Conservation (phyloP, 1,140 invertebrate genomes). For the Rhagoletis pomonella region DNA sequence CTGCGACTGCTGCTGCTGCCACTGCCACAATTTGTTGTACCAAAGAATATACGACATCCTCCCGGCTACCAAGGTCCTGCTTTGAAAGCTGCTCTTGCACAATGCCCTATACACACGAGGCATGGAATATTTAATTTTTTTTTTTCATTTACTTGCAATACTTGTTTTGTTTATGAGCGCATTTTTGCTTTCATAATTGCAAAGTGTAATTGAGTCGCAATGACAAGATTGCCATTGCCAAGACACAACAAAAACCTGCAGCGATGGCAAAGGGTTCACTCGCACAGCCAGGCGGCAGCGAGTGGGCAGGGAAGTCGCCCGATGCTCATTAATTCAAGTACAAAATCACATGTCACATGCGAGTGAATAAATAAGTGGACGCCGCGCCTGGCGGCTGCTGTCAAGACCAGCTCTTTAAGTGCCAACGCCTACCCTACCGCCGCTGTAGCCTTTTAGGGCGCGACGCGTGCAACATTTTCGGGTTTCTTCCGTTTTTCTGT, state of each 20-base stretch:
- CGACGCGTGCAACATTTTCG: not conserved
- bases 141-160: not conserved
- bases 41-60: no score
- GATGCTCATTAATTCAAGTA: conserved; percentile 57
- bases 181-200: conserved; percentile 47
- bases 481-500: conserved; percentile 1
- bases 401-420: conserved; percentile 42
- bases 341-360: conserved; percentile 55
- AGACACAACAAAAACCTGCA: conserved; percentile 2
- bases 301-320: not conserved
- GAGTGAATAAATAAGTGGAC: conserved; percentile 48
- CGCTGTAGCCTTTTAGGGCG: not conserved
- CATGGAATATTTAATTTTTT: not conserved
- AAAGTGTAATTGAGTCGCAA: conserved; percentile 51
- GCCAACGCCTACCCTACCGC: not conserved
- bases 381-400: conserved; percentile 22
- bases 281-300: not conserved
- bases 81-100: not conserved
- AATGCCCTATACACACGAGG: not conserved
- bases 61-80: no score
- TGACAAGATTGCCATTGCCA: conserved; percentile 32
- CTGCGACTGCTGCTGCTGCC: no score
- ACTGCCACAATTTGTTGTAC: no score
- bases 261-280: not conserved
- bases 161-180: conserved; percentile 40